Percentiles rank a stretch among this genome's conserved stretches.
Evolutionary conservation across 2,888 invertebrate species (phyloP).

Genomic region (Neoitamus cyanurus): DNA sequence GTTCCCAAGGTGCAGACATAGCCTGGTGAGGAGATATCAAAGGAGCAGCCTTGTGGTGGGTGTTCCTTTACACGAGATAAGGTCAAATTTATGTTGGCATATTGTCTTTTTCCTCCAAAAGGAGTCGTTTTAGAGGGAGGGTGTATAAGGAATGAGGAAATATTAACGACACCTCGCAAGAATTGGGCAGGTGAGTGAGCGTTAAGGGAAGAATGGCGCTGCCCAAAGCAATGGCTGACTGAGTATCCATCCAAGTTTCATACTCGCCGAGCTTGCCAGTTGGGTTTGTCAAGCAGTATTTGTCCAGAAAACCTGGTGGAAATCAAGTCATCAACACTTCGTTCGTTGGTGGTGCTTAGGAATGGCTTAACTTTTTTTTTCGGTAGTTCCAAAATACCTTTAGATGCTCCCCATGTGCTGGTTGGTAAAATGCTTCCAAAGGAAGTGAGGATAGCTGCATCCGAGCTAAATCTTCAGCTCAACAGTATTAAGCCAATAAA

Average conservation of each 20-base stretch:
- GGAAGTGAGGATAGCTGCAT: background rate
- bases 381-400: background rate
- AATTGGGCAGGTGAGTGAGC: background rate
- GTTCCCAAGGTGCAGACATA: background rate
- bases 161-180: background rate
- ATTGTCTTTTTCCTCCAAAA: background rate
- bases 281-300: background rate
- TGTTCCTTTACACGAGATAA: background rate
- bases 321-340: background rate
- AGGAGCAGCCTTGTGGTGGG: background rate
- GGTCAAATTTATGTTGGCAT: background rate
- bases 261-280: background rate
- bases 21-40: background rate
- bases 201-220: background rate
- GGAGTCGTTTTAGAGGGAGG: background rate
- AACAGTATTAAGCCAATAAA: slow-evolving; percentile 25
- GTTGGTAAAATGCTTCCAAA: background rate
- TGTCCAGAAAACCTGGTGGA: background rate
- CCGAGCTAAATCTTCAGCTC: background rate
- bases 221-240: background rate
- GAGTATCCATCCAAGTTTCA: too few relatives aligned
- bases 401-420: background rate
- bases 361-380: background rate
- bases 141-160: background rate
- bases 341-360: background rate